Evolutionary conservation across 2,888 invertebrate species (phyloP), one percentile per base, ranked within the genome.

Genomic region (Sinopyrophorus schimmeli): DNA sequence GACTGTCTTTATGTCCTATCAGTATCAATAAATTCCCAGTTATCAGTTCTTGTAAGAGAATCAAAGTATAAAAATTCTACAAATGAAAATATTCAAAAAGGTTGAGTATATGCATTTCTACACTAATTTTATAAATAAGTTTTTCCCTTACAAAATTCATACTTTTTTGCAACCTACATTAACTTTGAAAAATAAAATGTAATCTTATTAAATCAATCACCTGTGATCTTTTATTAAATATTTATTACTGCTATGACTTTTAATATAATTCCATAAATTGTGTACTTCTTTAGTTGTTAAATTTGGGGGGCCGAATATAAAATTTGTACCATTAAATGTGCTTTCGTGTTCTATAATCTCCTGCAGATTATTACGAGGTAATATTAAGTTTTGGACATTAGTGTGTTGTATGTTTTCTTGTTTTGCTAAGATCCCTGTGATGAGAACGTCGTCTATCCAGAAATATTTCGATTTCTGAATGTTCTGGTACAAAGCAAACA

Each of bases 361-460:
- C 5, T 34, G 10, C 12, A 44, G n/a, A 1, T 18, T 34, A 1
- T 23, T 9, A 14, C 30, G n/a, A 18, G 23, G 5, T 38, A 49
- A 27, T 20, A 44, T 37, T 17, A 47, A 46, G 27, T 43, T 41
- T 5, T 40, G 18, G 12, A 80, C 55, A 14, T 79, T 74, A 1
- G 80, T 79, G 35, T 80, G 78, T 1, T 75, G 70, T n/a, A 84
- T 65, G 55, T 80, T 79, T 5, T 78, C 72, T 62, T 77, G 76
- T 55, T 77, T 71, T 0, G 81, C 81, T 43, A 81, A 61, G 4
- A 77, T 77, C 27, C 86, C 87, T 2, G 86, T 86, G 18, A 87
- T 73, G 62, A 83, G 82, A 42, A 84, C 83, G 66, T 87, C 87
- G 67, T 87, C 86, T 48, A 87, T 82, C 87, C 87, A 87, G 71